Evolutionary conservation across 2,797 vertebrate species (phyloP).

Genomic region (Cirrhinus molitorella): DNA sequence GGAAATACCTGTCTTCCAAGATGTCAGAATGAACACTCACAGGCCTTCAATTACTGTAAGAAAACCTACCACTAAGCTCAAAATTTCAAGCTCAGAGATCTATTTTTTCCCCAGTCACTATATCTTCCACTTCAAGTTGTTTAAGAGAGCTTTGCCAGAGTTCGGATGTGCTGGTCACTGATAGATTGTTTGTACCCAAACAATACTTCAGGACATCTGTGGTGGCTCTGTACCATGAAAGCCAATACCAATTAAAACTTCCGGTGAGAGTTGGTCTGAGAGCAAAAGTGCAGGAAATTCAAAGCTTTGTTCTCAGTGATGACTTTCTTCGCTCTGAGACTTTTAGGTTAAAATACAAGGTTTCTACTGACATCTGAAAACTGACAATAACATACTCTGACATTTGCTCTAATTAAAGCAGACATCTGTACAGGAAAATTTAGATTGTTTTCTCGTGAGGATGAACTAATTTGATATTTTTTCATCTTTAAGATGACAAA

Average conservation of each 20-base stretch:
- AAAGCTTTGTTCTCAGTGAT: neutral
- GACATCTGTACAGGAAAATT: neutral
- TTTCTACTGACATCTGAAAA: neutral
- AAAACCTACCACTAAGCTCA: conserved; percentile 11
- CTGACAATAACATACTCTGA: conserved; percentile 10
- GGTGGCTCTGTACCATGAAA: conserved; percentile 1
- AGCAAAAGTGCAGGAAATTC: neutral
- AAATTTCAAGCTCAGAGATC: conserved; percentile 4
- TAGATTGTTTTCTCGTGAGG: neutral
- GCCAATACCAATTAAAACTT: conserved; percentile 32
- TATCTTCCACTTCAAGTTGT: conserved; percentile 25
- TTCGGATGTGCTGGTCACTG: conserved; percentile 5
- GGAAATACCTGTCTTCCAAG: conserved; percentile 30
- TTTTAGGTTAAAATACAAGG: neutral
- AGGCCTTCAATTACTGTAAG: conserved; percentile 25
- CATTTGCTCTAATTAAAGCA: conserved; percentile 4
- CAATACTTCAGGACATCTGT: neutral
- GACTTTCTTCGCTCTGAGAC: neutral
- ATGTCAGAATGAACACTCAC: conserved; percentile 29
- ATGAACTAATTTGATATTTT: conserved; percentile 18
- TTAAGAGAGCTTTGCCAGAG: neutral
- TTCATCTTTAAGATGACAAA: conserved; percentile 5
- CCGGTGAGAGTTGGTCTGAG: neutral
- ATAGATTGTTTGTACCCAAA: conserved; percentile 29
- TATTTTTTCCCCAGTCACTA: conserved; percentile 1